These are phyloP conservation scores for Python bivittatus DNA, from an alignment of 2,113 vertebrate genomes.

Conservation along the genomic window DNA sequence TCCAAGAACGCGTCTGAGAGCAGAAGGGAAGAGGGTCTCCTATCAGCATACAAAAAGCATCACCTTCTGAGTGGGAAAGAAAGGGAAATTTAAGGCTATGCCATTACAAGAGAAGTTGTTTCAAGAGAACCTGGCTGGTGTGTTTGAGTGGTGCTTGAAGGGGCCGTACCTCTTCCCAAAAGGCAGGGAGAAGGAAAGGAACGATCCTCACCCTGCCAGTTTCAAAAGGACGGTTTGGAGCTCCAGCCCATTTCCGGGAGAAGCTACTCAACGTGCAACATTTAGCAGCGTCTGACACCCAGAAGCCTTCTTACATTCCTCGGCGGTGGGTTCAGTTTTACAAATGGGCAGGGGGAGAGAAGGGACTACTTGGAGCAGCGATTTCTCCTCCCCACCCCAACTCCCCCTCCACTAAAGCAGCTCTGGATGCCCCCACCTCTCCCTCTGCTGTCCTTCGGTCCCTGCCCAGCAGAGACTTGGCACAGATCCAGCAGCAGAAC, in stretches of 20 bases:
- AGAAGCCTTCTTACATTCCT: not conserved
- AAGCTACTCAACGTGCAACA: constrained; percentile 44
- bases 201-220: not conserved
- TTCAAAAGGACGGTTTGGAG: not conserved
- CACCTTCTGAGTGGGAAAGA: constrained; percentile 13
- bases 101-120: not conserved
- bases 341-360: not conserved
- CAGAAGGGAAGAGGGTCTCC: constrained; percentile 2
- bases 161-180: constrained; percentile 30
- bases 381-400: not conserved
- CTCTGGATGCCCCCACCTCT: not conserved
- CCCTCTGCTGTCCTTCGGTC: not conserved
- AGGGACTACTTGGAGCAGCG: not conserved
- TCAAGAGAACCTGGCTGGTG: not conserved
- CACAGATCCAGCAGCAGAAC: constrained; percentile 1
- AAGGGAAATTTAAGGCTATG: not conserved
- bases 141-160: not conserved
- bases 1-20: not conserved
- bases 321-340: not conserved
- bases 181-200: not conserved
- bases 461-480: constrained; percentile 30
- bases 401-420: not conserved
- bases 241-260: constrained; percentile 1
- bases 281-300: not conserved
- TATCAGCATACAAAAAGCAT: constrained; percentile 43